Base-by-base conservation (phyloP, 2,797 vertebrate genomes). In the Luscinia luscinia region DNA sequence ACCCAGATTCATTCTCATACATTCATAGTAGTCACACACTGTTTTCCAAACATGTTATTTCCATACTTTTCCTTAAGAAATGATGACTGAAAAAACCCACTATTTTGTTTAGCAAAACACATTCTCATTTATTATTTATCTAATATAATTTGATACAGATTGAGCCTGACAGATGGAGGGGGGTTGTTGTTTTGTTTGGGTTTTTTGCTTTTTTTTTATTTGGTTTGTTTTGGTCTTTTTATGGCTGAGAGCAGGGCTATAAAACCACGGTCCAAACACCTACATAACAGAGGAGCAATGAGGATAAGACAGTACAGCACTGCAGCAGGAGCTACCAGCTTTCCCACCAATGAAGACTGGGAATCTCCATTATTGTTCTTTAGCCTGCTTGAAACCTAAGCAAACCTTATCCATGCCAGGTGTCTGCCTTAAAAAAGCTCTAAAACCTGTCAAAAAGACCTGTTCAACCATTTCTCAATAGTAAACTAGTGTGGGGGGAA, bases 31-130 rank as follows among this genome's bases (percentile, higher is more conserved):
- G 32, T 82, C 40, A 87, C 15, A 66, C 5, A 41, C 2, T 49
- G 7, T 57, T 38, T 84, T 75, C n/a, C 36, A 61, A 67, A 52
- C 49, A 78, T 2, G 11, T 41, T 85, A 36, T 76, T 84, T 87
- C 36, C 74, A 70, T 8, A 16, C 6, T 75, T 59, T 41, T 23
- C 17, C 6, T 36, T 75, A 63, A 69, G 74, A n/a, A 82, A 67
- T 34, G 3, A 15, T 52, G 23, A 41, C 7, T 69, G 11, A 66
- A 92, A 51, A 24, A 57, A 6, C 0, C 0, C 1, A 2, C 11
- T 62, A 22, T 67, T 69, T 45, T 49, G 6, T 66, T 51, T 57
- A 57, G 16, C 8, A 75, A 72, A 72, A 68, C 32, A 51, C 4
- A 58, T 75, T 75, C 55, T 82, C 26, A 61, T 52, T 52, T 62